Evolutionary conservation across 1,140 invertebrate species (phyloP).

Genomic region (Cyphomyrmex costatus): DNA sequence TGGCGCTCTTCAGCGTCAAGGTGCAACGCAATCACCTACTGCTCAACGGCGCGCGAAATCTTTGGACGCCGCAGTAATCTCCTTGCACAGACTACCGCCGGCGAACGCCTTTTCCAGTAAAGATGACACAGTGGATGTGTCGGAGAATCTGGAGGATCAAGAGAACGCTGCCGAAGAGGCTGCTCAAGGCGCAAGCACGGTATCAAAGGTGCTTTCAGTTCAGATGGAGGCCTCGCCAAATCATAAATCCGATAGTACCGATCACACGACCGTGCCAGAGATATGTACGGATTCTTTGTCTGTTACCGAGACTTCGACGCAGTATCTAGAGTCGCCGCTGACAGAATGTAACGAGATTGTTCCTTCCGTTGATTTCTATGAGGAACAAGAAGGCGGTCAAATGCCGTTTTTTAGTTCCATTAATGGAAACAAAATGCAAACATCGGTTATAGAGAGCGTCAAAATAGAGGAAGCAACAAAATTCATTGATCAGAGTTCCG

Average conservation of each 20-base stretch:
- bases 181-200: not conserved
- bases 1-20: conserved; percentile 90
- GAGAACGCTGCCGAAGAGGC: conserved; percentile 75
- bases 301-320: conserved; percentile 84
- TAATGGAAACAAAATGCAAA: conserved; percentile 41
- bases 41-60: conserved; percentile 92
- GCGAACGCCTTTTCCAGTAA: conserved; percentile 95
- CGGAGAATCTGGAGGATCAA: conserved; percentile 89
- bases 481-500: conserved; percentile 84
- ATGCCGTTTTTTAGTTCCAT: conserved; percentile 41
- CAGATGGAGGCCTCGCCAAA: conserved; percentile 79
- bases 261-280: conserved; percentile 79
- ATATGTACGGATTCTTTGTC: conserved; percentile 79
- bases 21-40: conserved; percentile 91
- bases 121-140: conserved; percentile 93
- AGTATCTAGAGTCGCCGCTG: conserved; percentile 84
- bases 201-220: conserved; percentile 69
- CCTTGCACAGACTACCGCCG: conserved; percentile 92
- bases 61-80: conserved; percentile 93
- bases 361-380: conserved; percentile 80
- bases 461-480: conserved; percentile 79
- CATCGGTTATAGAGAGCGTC: conserved; percentile 1
- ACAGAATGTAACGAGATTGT: conserved; percentile 84
- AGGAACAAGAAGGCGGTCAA: conserved; percentile 72
- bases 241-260: conserved; percentile 82